Percentiles rank a stretch among this genome's conserved stretches.
These are phyloP conservation scores for Ophioninae sp. DNA, from an alignment of 2,888 invertebrate genomes.

Conservation along the genomic window DNA sequence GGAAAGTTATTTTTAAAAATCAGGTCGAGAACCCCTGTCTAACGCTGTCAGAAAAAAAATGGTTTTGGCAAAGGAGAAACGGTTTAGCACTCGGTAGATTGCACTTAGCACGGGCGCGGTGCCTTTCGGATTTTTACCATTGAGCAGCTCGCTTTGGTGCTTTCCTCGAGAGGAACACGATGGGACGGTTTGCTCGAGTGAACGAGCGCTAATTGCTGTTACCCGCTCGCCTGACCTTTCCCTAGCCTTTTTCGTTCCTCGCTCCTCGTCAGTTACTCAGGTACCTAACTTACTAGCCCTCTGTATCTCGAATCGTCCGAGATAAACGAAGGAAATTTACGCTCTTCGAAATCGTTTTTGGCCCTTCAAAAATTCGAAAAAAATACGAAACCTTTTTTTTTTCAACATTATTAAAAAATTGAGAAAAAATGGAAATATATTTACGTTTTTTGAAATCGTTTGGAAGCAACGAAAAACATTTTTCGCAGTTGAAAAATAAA, in stretches of 20 bases:
- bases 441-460: too few species aligned
- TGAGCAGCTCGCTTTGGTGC: slow-evolving; percentile 36
- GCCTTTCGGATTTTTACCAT: not conserved
- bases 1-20: too few species aligned
- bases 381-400: too few species aligned
- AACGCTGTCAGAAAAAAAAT: not conserved
- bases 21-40: not conserved
- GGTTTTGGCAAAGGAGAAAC: slow-evolving; percentile 14
- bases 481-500: too few species aligned
- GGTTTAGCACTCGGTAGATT: slow-evolving; percentile 21
- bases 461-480: too few species aligned
- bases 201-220: slow-evolving; percentile 57
- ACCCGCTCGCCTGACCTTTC: slow-evolving; percentile 54
- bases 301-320: not conserved
- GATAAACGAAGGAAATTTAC: slow-evolving; percentile 19
- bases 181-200: slow-evolving; percentile 27
- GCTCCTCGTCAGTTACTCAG: slow-evolving; percentile 43
- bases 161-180: slow-evolving; percentile 50
- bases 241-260: slow-evolving; percentile 55
- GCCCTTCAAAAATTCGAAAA: too few species aligned
- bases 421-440: too few species aligned
- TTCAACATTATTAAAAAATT: too few species aligned
- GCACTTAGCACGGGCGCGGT: slow-evolving; percentile 9
- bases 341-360: too few species aligned
- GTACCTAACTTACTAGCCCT: slow-evolving; percentile 39